These are phyloP conservation scores for Callaeas wilsoni DNA, from an alignment of 2,113 vertebrate genomes.

Conservation along the genomic window DNA sequence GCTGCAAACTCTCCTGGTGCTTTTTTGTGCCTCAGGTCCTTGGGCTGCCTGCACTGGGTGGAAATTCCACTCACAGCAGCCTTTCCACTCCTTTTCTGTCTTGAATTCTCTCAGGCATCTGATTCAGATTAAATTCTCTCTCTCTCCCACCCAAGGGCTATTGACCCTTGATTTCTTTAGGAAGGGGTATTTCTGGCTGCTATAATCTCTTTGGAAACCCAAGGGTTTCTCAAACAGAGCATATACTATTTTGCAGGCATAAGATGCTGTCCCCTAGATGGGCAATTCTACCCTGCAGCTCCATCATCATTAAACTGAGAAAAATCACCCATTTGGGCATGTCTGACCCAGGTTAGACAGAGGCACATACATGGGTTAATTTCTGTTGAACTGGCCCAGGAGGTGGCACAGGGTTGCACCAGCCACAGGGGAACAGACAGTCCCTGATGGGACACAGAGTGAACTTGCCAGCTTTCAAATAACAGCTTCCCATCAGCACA, in stretches of 20 bases:
- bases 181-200: neutral
- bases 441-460: neutral
- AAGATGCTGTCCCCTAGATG: neutral
- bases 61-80: neutral
- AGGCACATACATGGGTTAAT: rapidly evolving
- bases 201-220: neutral
- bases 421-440: neutral
- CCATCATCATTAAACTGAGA: neutral
- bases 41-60: neutral
- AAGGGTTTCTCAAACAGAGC: neutral
- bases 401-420: neutral
- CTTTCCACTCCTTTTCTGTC: neutral
- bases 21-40: neutral
- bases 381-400: neutral
- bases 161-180: neutral
- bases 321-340: neutral
- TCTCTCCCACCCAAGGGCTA: neutral
- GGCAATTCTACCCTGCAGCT: neutral
- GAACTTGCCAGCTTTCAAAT: neutral
- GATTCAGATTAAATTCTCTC: neutral
- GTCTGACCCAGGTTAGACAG: neutral
- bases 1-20: neutral
- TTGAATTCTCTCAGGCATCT: neutral
- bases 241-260: neutral
- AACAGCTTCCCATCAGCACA: neutral